A percentile compares a stretch with the other conserved stretches of the same genome.
Conservation (phyloP, 1,140 invertebrate species). For the Aphis craccivora region DNA sequence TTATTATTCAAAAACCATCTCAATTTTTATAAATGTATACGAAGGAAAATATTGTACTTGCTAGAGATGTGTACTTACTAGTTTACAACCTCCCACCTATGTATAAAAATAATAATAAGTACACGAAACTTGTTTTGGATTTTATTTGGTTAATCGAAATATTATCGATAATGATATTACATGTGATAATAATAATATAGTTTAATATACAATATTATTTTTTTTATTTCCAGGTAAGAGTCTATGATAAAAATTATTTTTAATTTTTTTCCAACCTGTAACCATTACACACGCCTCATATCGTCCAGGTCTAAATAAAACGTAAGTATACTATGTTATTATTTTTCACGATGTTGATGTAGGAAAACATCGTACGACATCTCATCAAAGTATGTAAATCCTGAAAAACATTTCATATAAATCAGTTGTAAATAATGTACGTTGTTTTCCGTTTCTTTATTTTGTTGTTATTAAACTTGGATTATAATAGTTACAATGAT, state of each 20-base stretch:
- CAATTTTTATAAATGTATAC: not conserved
- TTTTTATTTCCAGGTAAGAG: slow-evolving; percentile 33
- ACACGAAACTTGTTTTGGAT: not conserved
- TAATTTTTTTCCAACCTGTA: not conserved
- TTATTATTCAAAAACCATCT: not conserved
- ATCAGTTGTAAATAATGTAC: not conserved
- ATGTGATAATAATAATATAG: not conserved
- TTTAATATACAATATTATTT: not conserved
- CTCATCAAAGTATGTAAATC: not conserved
- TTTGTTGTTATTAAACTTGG: not conserved
- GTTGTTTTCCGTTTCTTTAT: not conserved
- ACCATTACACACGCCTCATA: not conserved
- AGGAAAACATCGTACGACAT: not conserved
- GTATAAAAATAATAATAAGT: not conserved
- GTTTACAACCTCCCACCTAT: too few species aligned
- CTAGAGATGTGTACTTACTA: not conserved
- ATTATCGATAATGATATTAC: not conserved
- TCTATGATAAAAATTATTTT: not conserved
- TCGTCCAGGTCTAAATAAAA: not conserved
- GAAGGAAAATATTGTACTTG: not conserved
- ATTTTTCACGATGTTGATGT: not conserved
- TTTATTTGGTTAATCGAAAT: not conserved
- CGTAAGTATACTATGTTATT: slow-evolving; percentile 5
- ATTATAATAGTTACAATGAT: not conserved
- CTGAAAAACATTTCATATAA: not conserved